A percentile compares a stretch with the other conserved stretches of the same genome.
Conservation (phyloP, 2,888 invertebrate genomes). For the Lochmaea crataegi region DNA sequence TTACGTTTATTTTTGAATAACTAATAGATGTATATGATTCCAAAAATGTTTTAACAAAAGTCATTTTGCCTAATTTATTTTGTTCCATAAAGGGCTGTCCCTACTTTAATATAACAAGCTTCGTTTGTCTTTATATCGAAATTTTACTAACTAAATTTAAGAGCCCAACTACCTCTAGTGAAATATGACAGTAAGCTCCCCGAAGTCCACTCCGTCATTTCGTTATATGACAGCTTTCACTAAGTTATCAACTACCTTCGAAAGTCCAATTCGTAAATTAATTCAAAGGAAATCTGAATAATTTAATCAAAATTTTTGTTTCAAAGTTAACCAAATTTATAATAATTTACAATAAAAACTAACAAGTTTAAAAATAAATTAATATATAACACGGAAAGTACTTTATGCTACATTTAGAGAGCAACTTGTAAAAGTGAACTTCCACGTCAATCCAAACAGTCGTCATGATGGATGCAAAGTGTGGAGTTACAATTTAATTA, state of each 20-base stretch:
- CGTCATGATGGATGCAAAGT: constrained; percentile 37
- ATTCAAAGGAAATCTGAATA: background rate
- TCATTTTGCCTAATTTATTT: too few relatives aligned
- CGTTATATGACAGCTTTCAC: constrained; percentile 27
- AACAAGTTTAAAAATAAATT: too few relatives aligned
- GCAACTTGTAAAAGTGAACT: constrained; percentile 3
- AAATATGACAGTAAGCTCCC: constrained; percentile 25
- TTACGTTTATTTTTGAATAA: too few relatives aligned
- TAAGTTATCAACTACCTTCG: constrained; percentile 15
- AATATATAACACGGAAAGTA: too few relatives aligned
- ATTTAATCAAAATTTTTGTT: too few relatives aligned
- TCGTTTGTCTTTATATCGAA: constrained; percentile 18
- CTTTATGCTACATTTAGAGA: background rate
- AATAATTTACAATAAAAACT: background rate
- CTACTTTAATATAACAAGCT: background rate
- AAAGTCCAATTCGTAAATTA: background rate
- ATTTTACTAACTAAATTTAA: constrained; percentile 25
- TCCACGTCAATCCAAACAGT: constrained; percentile 26
- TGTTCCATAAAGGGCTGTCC: too few relatives aligned
- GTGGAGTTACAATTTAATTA: constrained; percentile 41
- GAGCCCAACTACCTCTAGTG: constrained; percentile 18
- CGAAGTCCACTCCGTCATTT: constrained; percentile 32
- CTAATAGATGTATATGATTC: too few relatives aligned
- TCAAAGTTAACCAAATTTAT: background rate
- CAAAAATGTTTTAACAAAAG: too few relatives aligned